A percentile compares a stretch with the other conserved stretches of the same genome.
phyloP scores from a whole-genome alignment of 2,888 invertebrate genomes.

The Parasteatoda lunata region DNA sequence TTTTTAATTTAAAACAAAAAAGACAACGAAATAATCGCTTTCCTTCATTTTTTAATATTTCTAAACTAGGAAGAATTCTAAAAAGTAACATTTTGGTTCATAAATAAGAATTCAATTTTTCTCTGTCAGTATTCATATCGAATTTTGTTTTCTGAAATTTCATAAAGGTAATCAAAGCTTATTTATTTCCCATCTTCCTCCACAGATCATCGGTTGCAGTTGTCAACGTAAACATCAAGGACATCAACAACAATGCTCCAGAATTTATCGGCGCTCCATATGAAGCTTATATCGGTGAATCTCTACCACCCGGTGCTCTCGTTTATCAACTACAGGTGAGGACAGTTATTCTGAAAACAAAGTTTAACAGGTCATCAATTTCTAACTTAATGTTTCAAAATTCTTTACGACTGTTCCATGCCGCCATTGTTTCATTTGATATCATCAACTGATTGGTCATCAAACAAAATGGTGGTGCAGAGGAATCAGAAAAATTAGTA shows the following conservation, averaged over 20 bases:
- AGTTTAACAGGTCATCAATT: too few species aligned
- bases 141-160: too few species aligned
- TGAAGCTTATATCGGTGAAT: conserved; percentile 89
- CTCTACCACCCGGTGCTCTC: conserved; percentile 77
- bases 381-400: neutral
- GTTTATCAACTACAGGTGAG: conserved; percentile 71
- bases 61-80: too few species aligned
- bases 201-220: conserved; percentile 70
- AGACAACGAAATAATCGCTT: too few species aligned
- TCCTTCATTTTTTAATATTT: too few species aligned
- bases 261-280: conserved; percentile 76
- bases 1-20: too few species aligned
- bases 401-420: neutral
- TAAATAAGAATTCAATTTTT: too few species aligned
- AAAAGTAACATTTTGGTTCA: too few species aligned
- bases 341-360: too few species aligned
- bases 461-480: neutral
- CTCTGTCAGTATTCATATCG: too few species aligned
- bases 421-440: neutral
- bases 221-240: conserved; percentile 71
- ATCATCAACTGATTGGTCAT: neutral
- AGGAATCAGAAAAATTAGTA: neutral
- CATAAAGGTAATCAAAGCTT: neutral
- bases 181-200: neutral
- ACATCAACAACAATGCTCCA: conserved; percentile 71